Evolutionary conservation across 53 echinoderm and acorn worm species (phyloP).

Genomic region (Temnopleurus reevesii): DNA sequence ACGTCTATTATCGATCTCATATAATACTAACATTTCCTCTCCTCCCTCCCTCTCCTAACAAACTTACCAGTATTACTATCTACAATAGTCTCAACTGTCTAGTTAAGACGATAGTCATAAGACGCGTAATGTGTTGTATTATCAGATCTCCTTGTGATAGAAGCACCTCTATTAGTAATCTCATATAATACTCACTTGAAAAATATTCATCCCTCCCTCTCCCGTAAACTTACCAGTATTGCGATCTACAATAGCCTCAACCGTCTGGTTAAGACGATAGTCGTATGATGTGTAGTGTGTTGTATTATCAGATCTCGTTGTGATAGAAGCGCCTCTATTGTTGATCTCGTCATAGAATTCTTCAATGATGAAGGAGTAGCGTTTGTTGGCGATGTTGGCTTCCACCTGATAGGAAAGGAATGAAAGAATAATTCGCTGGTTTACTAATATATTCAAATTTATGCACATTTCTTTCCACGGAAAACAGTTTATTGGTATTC

Average conservation of each 20-base stretch:
- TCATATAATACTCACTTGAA: slow-evolving; percentile 2
- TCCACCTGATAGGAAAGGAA: no score
- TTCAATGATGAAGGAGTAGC: slow-evolving; percentile 24
- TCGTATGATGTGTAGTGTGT: slow-evolving; percentile 20
- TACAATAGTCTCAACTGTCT: background rate
- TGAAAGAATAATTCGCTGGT: no score
- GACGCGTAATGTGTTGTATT: background rate
- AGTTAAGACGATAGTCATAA: slow-evolving; percentile 29
- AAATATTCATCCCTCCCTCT: no score
- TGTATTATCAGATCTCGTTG: background rate
- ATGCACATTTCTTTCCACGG: no score
- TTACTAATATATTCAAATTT: no score
- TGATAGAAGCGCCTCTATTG: slow-evolving; percentile 7
- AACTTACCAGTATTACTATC: background rate
- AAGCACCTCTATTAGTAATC: slow-evolving; percentile 29
- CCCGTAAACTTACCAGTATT: background rate
- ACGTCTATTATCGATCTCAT: no score
- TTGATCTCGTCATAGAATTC: slow-evolving; percentile 49
- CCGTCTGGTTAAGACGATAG: slow-evolving; percentile 33
- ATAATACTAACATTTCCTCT: no score
- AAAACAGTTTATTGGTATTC: no score
- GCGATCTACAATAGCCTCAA: background rate
- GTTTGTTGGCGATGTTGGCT: background rate
- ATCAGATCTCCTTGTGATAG: background rate
- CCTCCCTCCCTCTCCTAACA: no score